A percentile compares a stretch with the other conserved stretches of the same genome.
Evolutionary conservation across 2,113 vertebrate species (phyloP).

Genomic region (Vulpes lagopus): DNA sequence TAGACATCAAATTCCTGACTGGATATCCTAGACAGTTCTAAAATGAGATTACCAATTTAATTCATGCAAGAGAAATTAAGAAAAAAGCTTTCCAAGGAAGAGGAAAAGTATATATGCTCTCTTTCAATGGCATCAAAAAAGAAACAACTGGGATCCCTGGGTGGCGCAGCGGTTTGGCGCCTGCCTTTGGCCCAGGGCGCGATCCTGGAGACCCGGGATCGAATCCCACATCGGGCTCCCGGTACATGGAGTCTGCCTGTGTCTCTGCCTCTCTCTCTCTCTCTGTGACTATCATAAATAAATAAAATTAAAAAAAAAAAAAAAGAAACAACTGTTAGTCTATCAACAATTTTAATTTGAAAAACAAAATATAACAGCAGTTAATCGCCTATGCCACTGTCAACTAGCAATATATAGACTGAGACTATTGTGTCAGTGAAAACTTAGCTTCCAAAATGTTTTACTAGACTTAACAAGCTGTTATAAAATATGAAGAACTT

Average conservation of each 20-base stretch:
- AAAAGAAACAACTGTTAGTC: background rate
- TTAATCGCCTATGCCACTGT: background rate
- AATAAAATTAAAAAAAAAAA: no score
- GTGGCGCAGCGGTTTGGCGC: no score
- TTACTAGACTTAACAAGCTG: slow-evolving; percentile 23
- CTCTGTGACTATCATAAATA: no score
- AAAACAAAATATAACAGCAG: slow-evolving; percentile 41
- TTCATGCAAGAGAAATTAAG: slow-evolving; percentile 22
- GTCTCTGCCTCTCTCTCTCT: no score
- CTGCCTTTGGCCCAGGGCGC: no score
- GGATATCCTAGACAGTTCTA: background rate
- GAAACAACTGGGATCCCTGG: background rate
- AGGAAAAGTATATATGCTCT: background rate
- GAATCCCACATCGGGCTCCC: no score
- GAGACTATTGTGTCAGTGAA: slow-evolving; percentile 22
- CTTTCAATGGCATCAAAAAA: background rate
- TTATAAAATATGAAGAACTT: slow-evolving; percentile 46
- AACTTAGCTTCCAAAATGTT: slow-evolving; percentile 11
- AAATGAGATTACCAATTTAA: slow-evolving; percentile 31
- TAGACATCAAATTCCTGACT: background rate
- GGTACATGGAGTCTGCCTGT: no score
- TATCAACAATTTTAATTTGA: slow-evolving; percentile 47
- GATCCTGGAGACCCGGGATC: no score
- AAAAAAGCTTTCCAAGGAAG: background rate
- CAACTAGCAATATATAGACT: background rate